Evolutionary conservation across 2,113 vertebrate genomes (phyloP).

Genomic region (Tachysurus vachellii): DNA sequence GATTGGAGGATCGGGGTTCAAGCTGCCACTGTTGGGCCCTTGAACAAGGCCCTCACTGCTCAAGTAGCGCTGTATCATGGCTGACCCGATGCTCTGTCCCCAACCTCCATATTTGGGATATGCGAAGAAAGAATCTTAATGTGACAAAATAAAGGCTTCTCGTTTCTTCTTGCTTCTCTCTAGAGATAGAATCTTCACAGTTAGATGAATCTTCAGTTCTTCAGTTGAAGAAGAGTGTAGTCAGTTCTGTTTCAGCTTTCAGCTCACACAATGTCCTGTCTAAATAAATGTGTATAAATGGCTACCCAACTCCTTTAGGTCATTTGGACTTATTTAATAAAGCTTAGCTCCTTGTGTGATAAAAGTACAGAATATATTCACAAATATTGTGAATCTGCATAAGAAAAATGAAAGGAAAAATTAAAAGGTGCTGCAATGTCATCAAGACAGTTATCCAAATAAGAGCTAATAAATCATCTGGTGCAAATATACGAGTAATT

Average conservation of each 20-base stretch:
- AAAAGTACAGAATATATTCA: not conserved
- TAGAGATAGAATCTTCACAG: not conserved
- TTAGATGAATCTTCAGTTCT: not conserved
- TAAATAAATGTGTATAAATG: not conserved
- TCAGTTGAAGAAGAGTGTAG: not conserved
- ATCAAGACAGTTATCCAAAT: too few relatives aligned
- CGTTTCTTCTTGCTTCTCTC: too few relatives aligned
- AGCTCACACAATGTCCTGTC: not conserved
- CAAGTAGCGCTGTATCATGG: too few relatives aligned
- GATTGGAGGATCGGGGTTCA: too few relatives aligned
- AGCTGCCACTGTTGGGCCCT: too few relatives aligned
- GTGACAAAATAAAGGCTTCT: too few relatives aligned
- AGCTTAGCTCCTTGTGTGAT: not conserved
- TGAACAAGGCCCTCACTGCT: too few relatives aligned
- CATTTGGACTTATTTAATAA: not conserved
- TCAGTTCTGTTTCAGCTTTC: not conserved
- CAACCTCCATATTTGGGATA: too few relatives aligned
- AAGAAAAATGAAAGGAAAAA: not conserved
- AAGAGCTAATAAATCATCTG: too few relatives aligned
- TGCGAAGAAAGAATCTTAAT: too few relatives aligned
- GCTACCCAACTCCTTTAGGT: not conserved
- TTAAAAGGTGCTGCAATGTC: not conserved
- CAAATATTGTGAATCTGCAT: not conserved
- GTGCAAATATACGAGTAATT: too few relatives aligned
- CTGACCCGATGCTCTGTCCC: too few relatives aligned